Evolutionary conservation across 2,797 vertebrate genomes (phyloP).

Genomic region (Acanthiza pusilla): DNA sequence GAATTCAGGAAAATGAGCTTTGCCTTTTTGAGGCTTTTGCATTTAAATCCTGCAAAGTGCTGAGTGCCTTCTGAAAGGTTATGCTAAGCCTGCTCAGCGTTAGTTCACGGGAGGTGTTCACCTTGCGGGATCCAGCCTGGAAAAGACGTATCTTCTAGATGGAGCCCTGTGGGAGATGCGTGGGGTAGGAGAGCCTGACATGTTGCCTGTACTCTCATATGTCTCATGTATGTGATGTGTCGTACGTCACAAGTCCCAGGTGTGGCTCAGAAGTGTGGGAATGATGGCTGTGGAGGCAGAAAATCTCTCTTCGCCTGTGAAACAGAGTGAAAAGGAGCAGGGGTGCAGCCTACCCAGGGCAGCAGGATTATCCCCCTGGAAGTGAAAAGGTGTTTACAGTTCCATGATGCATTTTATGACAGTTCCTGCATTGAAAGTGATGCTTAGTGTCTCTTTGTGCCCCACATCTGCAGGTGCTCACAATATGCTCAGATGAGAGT

Average conservation of each 20-base stretch:
- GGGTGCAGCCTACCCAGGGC: not conserved
- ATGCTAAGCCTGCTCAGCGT: not conserved
- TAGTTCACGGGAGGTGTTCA: not conserved
- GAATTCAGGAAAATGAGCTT: slow-evolving; percentile 60
- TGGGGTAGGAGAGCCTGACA: not conserved
- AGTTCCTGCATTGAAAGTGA: not conserved
- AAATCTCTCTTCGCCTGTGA: not conserved
- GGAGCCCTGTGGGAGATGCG: not conserved
- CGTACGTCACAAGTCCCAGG: not conserved
- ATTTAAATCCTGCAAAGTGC: slow-evolving; percentile 50
- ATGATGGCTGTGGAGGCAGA: not conserved
- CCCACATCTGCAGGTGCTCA: not conserved
- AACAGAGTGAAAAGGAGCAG: not conserved
- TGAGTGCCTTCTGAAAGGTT: slow-evolving; percentile 44
- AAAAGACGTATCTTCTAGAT: not conserved
- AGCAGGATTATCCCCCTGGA: not conserved
- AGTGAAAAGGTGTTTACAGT: not conserved
- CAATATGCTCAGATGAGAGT: not conserved
- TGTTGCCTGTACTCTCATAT: not conserved
- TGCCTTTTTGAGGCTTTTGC: slow-evolving; percentile 62
- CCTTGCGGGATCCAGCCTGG: slow-evolving; percentile 23
- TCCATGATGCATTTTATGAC: accelerated
- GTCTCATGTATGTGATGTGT: not conserved
- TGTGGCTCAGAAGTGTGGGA: not conserved
- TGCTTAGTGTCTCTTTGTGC: not conserved